Conservation (phyloP, 2,797 vertebrate species). For the Hoplostethus atlanticus region DNA sequence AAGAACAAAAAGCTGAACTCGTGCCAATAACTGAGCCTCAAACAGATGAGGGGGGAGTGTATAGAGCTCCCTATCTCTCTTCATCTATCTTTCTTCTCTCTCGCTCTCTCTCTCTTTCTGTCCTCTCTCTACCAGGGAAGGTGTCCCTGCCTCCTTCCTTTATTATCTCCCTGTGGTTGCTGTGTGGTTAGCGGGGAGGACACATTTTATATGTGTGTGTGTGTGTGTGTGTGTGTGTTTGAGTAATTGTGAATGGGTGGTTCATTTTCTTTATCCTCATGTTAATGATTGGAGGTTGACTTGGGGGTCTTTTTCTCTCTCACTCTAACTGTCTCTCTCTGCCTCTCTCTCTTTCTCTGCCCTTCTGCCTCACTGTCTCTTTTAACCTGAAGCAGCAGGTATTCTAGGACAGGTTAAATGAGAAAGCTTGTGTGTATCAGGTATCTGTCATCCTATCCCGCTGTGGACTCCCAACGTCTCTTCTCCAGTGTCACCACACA, state of each 20-base stretch:
- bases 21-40: constrained; percentile 84
- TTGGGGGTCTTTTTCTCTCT: background rate
- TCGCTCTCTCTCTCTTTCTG: constrained; percentile 32
- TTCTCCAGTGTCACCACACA: constrained; percentile 70
- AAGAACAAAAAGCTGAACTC: constrained; percentile 85
- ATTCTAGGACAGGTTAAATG: constrained; percentile 80
- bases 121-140: constrained; percentile 40
- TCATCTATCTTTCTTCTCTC: background rate
- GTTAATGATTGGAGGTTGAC: constrained; percentile 2
- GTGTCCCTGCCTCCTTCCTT: constrained; percentile 58
- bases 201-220: constrained; percentile 40
- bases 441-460: constrained; percentile 82
- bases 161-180: constrained; percentile 68
- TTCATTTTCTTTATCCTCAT: constrained; percentile 22
- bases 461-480: constrained; percentile 64
- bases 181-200: constrained; percentile 64
- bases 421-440: constrained; percentile 81
- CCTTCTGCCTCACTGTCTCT: constrained; percentile 43
- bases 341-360: constrained; percentile 4
- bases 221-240: constrained; percentile 8
- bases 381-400: constrained; percentile 80
- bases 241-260: background rate
- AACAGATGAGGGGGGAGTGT: constrained; percentile 25
- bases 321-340: constrained; percentile 19
- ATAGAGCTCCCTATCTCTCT: constrained; percentile 30